Conservation (phyloP, 1,140 invertebrate genomes). For the Lanistes nyassanus region DNA sequence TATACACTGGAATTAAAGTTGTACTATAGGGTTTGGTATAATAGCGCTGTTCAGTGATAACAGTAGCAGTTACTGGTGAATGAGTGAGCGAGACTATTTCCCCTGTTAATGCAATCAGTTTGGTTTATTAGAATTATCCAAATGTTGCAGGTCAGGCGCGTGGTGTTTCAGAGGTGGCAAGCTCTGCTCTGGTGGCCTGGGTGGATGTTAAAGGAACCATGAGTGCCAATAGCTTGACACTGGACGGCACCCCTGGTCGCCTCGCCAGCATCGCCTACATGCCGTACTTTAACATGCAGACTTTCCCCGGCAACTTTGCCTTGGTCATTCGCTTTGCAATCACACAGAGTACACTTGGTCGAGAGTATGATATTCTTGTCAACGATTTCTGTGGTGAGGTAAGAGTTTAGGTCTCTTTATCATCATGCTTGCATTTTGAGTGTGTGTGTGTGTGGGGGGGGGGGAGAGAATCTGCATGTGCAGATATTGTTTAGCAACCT, state of each 20-base stretch:
- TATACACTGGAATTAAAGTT: too few relatives aligned
- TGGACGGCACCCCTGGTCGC: not conserved
- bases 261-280: not conserved
- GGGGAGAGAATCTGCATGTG: not conserved
- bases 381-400: conserved; percentile 2
- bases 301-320: not conserved
- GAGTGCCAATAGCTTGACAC: not conserved
- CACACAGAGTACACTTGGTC: too few relatives aligned
- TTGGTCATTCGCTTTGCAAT: not conserved
- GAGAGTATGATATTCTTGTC: not conserved
- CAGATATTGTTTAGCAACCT: not conserved
- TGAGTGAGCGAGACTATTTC: too few relatives aligned
- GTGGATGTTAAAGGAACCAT: not conserved
- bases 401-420: not conserved
- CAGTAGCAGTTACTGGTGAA: too few relatives aligned
- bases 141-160: not conserved
- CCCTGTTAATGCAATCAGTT: too few relatives aligned
- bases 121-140: not conserved
- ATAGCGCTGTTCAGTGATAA: too few relatives aligned
- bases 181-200: not conserved
- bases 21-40: too few relatives aligned
- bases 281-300: not conserved
- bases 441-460: not conserved
- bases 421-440: not conserved
- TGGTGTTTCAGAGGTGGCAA: not conserved